Base-by-base conservation (phyloP, 1,140 invertebrate genomes). In the Eumeta japonica region DNA sequence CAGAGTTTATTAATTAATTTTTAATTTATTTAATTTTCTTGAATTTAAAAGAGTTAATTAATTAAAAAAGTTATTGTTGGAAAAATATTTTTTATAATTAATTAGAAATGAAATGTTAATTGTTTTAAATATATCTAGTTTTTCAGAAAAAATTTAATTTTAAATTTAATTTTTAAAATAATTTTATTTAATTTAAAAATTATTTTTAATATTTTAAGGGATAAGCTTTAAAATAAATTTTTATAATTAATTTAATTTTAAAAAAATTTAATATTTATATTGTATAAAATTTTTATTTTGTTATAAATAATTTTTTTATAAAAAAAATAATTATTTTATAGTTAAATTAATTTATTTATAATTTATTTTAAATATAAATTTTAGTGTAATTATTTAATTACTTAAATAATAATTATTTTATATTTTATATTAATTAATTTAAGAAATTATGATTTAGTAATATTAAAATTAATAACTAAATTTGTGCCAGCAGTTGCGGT, bases 401-500 rank as follows among this genome's bases (percentile, higher is more conserved):
- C n/a, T n/a, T n/a, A n/a, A n/a, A n/a, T 55, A 59, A 63, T 42
- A 62, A 62, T 60, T 66, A 43, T 39, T 42, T 33, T 35, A 50
- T 52, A 52, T 38, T 44, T 54, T 42, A 43, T 48, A 59, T 48
- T 58, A 71, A 59, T 57, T 44, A 67, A 65, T 62, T 61, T 57
- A 59, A 58, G 54, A 58, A 62, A 62, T 60, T 63, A 63, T 60
- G 57, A 66, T 58, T 64, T 60, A 68, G 58, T 50, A 50, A 58
- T 53, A 46, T 50, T 37, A 19, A 38, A 52, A 58, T 55, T 55
- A 59, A 52, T 57, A 62, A 68, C 56, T 44, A 73, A 68, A 59
- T 75, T 74, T 76, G 76, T 79, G 77, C 76, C 75, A 79, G 77
- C 77, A 76, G 61, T 70, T 61, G 75, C 76, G 74, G 76, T 78